Percentiles rank a stretch among this genome's conserved stretches.
phyloP scores from a whole-genome alignment of 2,113 vertebrate species.

The Chrysemys picta region DNA sequence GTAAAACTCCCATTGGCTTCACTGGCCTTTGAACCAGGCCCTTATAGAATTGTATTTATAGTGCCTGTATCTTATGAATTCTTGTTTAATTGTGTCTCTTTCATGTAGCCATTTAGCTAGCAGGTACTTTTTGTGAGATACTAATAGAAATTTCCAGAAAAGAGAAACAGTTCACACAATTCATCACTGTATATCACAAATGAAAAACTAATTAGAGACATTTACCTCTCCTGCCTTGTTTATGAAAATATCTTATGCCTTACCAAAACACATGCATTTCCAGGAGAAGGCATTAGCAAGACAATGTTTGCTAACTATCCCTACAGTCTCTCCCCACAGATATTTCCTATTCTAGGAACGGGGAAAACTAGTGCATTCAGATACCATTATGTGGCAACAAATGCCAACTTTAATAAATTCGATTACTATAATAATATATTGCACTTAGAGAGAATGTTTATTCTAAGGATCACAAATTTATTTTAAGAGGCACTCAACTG shows the following conservation, averaged over 20 bases:
- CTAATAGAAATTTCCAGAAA: background rate
- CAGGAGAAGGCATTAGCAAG: background rate
- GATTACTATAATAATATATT: background rate
- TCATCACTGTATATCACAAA: background rate
- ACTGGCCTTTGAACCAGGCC: accelerated
- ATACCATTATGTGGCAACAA: background rate
- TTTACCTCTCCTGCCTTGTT: background rate
- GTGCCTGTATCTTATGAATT: background rate
- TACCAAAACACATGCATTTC: background rate
- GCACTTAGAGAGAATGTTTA: background rate
- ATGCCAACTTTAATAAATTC: background rate
- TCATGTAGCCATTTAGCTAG: background rate
- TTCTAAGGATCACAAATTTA: background rate
- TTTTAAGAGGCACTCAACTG: background rate
- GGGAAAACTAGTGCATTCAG: background rate
- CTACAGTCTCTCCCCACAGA: background rate
- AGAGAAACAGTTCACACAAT: background rate
- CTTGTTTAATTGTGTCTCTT: background rate
- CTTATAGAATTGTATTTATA: background rate
- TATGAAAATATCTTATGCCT: background rate
- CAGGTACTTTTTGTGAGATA: background rate
- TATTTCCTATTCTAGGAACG: background rate
- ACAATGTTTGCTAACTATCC: background rate
- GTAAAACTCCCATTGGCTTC: background rate
- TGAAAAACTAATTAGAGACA: background rate